These are phyloP conservation scores for Xyrauchen texanus DNA, from an alignment of 2,113 vertebrate species.

Conservation along the genomic window DNA sequence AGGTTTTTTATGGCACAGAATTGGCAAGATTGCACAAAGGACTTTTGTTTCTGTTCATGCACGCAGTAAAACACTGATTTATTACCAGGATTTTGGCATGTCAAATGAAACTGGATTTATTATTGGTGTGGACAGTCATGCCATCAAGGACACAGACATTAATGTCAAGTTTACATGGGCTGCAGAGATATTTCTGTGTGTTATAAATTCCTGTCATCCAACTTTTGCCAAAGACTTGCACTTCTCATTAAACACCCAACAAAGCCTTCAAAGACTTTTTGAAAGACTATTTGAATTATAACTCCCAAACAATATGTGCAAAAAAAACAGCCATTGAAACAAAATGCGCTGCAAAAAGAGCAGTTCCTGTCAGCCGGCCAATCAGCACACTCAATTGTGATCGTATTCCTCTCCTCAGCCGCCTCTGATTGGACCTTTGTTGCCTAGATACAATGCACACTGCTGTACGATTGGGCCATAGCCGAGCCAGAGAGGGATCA, in stretches of 20 bases:
- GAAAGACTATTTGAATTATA: neutral
- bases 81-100: constrained; percentile 3
- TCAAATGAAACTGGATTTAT: neutral
- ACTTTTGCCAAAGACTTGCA: neutral
- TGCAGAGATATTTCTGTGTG: neutral
- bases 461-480: constrained; percentile 87
- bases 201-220: constrained; percentile 2
- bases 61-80: neutral
- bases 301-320: neutral
- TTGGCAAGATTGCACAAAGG: neutral
- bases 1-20: no score
- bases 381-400: constrained; percentile 81
- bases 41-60: neutral
- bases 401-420: constrained; percentile 83
- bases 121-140: neutral
- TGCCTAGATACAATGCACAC: constrained; percentile 87
- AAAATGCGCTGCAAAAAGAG: constrained; percentile 62
- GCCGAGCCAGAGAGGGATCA: constrained; percentile 86
- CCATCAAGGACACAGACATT: neutral
- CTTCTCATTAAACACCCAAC: neutral
- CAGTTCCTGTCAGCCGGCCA: constrained; percentile 79
- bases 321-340: neutral
- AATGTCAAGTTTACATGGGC: no score
- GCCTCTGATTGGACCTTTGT: constrained; percentile 90
- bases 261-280: constrained; percentile 33